Conservation (phyloP, 2,888 invertebrate genomes). For the Autographa gamma region DNA sequence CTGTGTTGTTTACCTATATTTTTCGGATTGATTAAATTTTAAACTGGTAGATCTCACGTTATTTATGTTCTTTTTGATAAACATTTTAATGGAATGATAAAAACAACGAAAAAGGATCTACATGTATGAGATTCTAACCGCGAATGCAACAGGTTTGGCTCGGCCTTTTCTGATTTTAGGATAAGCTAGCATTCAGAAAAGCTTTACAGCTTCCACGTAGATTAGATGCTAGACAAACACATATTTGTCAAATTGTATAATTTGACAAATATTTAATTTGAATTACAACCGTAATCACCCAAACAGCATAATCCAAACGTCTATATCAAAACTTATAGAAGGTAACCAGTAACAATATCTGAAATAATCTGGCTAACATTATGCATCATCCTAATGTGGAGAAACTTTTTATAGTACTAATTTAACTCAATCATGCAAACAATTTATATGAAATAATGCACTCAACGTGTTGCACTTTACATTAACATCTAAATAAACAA, state of each 20-base stretch:
- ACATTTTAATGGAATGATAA: conserved; percentile 74
- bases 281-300: neutral
- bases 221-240: neutral
- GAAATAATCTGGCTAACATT: neutral
- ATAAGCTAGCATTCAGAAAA: neutral
- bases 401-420: conserved; percentile 12
- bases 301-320: neutral
- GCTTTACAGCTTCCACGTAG: neutral
- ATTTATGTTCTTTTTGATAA: conserved; percentile 8
- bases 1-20: conserved; percentile 1
- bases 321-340: neutral
- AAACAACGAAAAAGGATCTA: conserved; percentile 59
- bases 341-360: neutral
- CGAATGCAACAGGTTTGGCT: conserved; percentile 59
- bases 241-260: neutral
- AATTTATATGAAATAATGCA: conserved; percentile 38
- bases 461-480: conserved; percentile 44
- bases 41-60: neutral
- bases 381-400: conserved; percentile 23
- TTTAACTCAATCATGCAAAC: conserved; percentile 30
- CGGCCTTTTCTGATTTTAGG: neutral
- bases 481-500: conserved; percentile 47
- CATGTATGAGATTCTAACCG: conserved; percentile 69
- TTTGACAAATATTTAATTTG: neutral
- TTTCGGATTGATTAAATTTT: conserved; percentile 13